Evolutionary conservation across 2,113 vertebrate genomes (phyloP).

Genomic region (Probosciger aterrimus): DNA sequence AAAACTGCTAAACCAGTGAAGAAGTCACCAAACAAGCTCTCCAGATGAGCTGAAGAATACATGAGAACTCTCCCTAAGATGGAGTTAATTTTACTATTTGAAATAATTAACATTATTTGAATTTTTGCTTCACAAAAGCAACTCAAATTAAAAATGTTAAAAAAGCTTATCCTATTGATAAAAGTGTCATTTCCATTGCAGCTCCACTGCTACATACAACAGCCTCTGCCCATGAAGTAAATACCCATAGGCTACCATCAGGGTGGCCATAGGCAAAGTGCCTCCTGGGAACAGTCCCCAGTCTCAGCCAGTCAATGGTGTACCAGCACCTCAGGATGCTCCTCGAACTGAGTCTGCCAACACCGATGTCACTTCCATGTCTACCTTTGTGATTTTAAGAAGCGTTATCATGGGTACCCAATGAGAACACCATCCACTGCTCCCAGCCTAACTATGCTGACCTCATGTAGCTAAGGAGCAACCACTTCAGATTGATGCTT

Average conservation of each 20-base stretch:
- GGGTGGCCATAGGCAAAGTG: background rate
- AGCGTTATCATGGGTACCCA: background rate
- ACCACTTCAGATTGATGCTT: background rate
- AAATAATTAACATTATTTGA: background rate
- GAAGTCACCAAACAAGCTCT: background rate
- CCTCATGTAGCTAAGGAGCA: background rate
- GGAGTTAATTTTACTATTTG: background rate
- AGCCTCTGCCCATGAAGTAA: background rate
- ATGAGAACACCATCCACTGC: background rate
- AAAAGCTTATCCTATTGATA: background rate
- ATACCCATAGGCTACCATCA: background rate
- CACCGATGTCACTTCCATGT: background rate
- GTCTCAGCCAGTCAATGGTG: rapidly evolving
- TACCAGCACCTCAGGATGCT: background rate
- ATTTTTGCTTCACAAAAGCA: background rate
- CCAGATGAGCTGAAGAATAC: background rate
- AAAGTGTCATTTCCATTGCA: rapidly evolving
- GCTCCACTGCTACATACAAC: background rate
- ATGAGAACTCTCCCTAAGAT: background rate
- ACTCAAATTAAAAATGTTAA: background rate
- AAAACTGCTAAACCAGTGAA: background rate
- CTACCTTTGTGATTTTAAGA: background rate
- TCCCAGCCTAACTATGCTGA: background rate
- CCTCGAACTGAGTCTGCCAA: background rate
- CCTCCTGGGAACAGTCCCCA: background rate